phyloP scores from a whole-genome alignment of 2,797 vertebrate species.

The Crossoptilon crossoptilon region DNA sequence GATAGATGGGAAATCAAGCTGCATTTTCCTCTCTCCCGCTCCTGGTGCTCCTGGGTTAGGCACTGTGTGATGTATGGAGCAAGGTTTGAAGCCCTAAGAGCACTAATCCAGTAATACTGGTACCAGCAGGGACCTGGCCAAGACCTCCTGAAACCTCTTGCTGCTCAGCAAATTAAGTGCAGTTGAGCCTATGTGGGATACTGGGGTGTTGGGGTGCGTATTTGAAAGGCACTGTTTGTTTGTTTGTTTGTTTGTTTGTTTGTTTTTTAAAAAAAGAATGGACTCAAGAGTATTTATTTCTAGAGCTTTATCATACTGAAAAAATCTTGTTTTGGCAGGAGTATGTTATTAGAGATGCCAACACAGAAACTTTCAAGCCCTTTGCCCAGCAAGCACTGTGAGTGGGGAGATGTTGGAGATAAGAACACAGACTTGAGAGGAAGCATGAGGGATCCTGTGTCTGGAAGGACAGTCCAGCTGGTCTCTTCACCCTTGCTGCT shows the following conservation, averaged over 20 bases:
- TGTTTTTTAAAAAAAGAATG: background rate
- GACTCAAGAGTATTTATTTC: background rate
- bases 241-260: background rate
- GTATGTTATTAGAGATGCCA: background rate
- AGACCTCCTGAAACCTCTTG: background rate
- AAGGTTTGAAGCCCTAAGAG: background rate
- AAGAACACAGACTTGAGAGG: background rate
- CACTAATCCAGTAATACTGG: background rate
- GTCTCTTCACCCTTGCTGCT: background rate
- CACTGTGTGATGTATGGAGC: background rate
- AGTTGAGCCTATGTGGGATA: background rate
- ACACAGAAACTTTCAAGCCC: background rate
- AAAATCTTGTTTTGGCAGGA: background rate
- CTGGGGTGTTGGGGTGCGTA: background rate
- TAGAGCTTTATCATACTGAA: background rate
- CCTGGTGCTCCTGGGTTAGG: background rate
- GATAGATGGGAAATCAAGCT: conserved; percentile 1
- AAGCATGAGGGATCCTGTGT: background rate
- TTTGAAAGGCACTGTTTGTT: background rate
- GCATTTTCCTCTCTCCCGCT: background rate
- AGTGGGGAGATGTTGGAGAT: background rate
- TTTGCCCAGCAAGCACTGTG: background rate
- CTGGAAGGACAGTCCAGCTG: background rate
- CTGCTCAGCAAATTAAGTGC: background rate
- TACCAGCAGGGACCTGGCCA: background rate